phyloP scores from a whole-genome alignment of 2,888 invertebrate species.

The Pachymerium ferrugineum region DNA sequence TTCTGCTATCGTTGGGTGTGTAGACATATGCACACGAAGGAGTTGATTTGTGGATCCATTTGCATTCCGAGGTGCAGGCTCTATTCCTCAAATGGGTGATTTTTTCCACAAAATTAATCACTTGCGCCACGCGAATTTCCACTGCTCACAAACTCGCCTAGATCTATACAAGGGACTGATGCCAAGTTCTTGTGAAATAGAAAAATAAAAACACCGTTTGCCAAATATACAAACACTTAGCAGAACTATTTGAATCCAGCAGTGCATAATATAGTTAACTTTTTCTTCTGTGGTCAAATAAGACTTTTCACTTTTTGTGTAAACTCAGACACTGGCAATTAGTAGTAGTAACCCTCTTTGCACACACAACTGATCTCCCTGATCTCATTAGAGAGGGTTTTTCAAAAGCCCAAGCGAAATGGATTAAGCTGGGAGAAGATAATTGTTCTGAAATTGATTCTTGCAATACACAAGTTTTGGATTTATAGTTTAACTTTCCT shows the following conservation, averaged over 20 bases:
- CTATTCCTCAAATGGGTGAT: slow-evolving; percentile 18
- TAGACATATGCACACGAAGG: slow-evolving; percentile 10
- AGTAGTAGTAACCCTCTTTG: background rate
- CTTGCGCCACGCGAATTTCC: slow-evolving; percentile 14
- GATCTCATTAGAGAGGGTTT: slow-evolving; percentile 13
- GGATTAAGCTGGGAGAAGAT: slow-evolving; percentile 7
- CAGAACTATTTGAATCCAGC: no score
- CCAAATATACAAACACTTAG: no score
- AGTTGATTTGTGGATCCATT: slow-evolving; percentile 13
- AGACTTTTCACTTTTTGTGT: no score
- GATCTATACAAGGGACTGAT: background rate
- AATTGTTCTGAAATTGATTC: slow-evolving; percentile 21
- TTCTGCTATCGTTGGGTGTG: slow-evolving; percentile 15
- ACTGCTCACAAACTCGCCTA: background rate
- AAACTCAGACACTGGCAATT: slow-evolving; percentile 8
- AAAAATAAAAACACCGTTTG: slow-evolving; percentile 12
- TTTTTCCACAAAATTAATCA: slow-evolving; percentile 21
- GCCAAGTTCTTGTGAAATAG: background rate
- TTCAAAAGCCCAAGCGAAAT: background rate
- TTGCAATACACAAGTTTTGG: background rate
- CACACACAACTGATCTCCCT: background rate
- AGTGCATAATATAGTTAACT: no score
- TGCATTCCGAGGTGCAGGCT: slow-evolving; percentile 18
- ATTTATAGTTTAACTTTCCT: no score
- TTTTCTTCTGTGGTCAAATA: no score